phyloP scores from a whole-genome alignment of 23 tunicate species.

The Halocynthia aurantium region DNA sequence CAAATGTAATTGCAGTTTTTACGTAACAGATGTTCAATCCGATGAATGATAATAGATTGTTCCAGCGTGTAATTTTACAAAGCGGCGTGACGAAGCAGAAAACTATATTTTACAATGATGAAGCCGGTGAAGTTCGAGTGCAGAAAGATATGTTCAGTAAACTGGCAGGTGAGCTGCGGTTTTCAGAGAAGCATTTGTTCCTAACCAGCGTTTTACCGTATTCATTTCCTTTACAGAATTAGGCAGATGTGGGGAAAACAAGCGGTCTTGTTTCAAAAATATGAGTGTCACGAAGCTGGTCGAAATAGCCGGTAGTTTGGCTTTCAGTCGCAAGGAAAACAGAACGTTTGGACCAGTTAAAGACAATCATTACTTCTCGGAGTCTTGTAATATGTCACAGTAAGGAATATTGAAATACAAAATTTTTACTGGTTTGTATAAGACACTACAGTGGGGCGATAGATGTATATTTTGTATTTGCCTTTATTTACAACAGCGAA shows the following conservation, averaged over 20 bases:
- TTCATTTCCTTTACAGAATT: background rate
- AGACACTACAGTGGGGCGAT: no score
- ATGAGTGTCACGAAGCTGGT: background rate
- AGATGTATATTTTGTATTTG: no score
- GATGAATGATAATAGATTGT: background rate
- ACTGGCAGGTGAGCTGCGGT: background rate
- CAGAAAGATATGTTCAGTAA: background rate
- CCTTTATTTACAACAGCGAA: no score
- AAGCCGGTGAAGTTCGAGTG: conserved; percentile 1
- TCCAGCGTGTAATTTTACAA: conserved; percentile 16
- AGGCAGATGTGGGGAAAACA: background rate
- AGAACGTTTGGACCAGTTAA: conserved; percentile 18
- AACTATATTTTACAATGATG: conserved; percentile 11
- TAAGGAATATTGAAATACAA: background rate
- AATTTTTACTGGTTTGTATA: no score
- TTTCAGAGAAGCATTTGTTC: no score
- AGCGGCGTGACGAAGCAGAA: conserved; percentile 21
- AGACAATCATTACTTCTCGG: background rate
- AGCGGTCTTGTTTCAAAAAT: background rate
- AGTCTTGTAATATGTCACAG: background rate
- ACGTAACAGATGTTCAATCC: conserved; percentile 16
- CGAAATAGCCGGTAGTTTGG: background rate
- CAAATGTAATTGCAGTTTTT: no score
- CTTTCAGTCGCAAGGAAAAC: conserved; percentile 5
- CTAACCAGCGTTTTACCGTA: no score